Percentiles rank a stretch among this genome's conserved stretches.
phyloP scores from a whole-genome alignment of 2,888 invertebrate genomes.

The Hydroisotoma schaefferi region DNA sequence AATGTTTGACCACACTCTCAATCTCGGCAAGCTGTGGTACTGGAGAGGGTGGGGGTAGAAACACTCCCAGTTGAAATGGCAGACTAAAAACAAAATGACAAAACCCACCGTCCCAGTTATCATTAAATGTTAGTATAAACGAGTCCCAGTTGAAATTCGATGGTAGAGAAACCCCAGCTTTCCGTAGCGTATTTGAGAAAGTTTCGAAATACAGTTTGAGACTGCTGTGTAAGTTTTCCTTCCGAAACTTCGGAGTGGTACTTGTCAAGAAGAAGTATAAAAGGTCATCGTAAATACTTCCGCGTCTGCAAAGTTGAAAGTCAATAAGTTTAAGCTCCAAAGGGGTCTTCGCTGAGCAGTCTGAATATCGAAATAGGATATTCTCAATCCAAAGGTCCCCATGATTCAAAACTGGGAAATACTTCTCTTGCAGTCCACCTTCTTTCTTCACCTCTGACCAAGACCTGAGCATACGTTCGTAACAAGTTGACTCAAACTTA shows the following conservation, averaged over 20 bases:
- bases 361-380: constrained; percentile 31
- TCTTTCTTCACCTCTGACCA: no score
- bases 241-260: constrained; percentile 34
- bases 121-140: background rate
- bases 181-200: background rate
- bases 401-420: constrained; percentile 37
- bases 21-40: no score
- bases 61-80: constrained; percentile 16
- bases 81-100: constrained; percentile 3
- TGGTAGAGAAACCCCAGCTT: constrained; percentile 5
- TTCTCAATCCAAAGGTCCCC: constrained; percentile 46
- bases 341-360: constrained; percentile 7
- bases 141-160: background rate
- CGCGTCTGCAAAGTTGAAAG: constrained; percentile 37
- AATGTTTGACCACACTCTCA: no score
- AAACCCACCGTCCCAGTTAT: constrained; percentile 14
- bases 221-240: constrained; percentile 16
- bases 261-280: constrained; percentile 38
- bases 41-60: constrained; percentile 7
- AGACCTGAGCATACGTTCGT: background rate
- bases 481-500: background rate
- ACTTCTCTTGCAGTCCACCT: no score
- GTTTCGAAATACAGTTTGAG: constrained; percentile 17
- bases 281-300: constrained; percentile 41
- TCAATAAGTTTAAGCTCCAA: constrained; percentile 33